These are phyloP conservation scores for Palythoa grandiflora DNA, from an alignment of 92 coral and sea anemone species.

Conservation along the genomic window DNA sequence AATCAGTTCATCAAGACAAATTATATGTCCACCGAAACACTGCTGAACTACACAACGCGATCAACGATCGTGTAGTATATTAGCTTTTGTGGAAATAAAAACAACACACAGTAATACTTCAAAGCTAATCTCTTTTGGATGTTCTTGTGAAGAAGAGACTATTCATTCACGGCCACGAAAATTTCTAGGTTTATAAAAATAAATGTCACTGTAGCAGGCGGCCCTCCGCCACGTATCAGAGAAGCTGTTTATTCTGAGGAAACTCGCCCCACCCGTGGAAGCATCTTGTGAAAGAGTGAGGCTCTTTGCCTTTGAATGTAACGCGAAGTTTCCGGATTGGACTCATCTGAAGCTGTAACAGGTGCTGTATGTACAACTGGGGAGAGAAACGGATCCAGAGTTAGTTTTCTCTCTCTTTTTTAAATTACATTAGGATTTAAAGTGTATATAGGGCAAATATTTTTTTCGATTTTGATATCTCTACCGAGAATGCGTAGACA, in stretches of 20 bases:
- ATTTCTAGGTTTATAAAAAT: background rate
- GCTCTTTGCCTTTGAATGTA: slow-evolving; percentile 88
- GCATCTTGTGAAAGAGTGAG: slow-evolving; percentile 84
- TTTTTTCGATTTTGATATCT: too few relatives aligned
- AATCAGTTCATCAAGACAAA: too few relatives aligned
- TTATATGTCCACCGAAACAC: too few relatives aligned
- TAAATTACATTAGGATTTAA: background rate
- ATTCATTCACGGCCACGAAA: background rate
- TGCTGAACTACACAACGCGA: too few relatives aligned
- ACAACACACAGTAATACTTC: too few relatives aligned
- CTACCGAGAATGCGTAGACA: too few relatives aligned
- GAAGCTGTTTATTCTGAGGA: slow-evolving; percentile 64
- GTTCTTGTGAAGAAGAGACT: too few relatives aligned
- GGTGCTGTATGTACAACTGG: slow-evolving; percentile 93
- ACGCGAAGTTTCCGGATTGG: slow-evolving; percentile 91
- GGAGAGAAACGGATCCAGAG: background rate
- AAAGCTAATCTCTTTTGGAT: too few relatives aligned
- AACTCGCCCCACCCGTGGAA: slow-evolving; percentile 99
- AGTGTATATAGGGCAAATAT: too few relatives aligned
- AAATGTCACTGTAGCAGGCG: background rate
- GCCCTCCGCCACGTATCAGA: background rate
- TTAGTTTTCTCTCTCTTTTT: background rate
- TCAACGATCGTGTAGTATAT: too few relatives aligned
- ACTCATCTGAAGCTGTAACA: slow-evolving; percentile 89
- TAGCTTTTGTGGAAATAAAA: too few relatives aligned